Conservation (phyloP, 2,888 invertebrate species). For the Callyntrura sp. region DNA sequence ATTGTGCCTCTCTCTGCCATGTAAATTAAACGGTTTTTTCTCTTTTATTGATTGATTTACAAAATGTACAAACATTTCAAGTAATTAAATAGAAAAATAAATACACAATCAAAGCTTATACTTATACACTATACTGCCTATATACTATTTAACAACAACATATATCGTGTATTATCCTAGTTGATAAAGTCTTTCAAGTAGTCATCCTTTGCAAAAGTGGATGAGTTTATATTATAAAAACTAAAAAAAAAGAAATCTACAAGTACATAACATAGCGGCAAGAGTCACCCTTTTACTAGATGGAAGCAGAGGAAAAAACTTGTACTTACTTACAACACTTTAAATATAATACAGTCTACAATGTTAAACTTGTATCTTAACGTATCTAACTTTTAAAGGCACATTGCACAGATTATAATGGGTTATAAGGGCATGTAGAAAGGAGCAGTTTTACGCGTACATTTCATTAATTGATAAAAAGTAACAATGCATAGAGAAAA, state of each 20-base stretch:
- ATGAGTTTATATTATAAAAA: conserved; percentile 22
- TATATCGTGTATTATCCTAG: not conserved
- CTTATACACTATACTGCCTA: not conserved
- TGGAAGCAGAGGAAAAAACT: not conserved
- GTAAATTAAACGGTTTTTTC: not conserved
- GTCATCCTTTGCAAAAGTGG: conserved; percentile 66
- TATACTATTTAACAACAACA: no score
- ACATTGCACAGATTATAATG: not conserved
- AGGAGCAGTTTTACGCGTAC: no score
- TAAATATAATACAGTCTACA: not conserved
- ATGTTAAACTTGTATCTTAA: not conserved
- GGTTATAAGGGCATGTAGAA: no score
- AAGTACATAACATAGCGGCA: not conserved
- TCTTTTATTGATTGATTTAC: not conserved
- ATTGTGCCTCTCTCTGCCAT: no score
- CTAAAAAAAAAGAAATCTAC: not conserved
- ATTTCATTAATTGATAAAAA: no score
- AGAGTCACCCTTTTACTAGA: not conserved
- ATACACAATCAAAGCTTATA: not conserved
- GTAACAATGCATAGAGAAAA: no score
- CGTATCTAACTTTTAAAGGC: not conserved
- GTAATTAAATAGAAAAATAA: conserved; percentile 27
- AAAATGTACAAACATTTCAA: conserved; percentile 34
- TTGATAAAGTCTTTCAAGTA: conserved; percentile 68
- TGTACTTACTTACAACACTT: not conserved